Evolutionary conservation across 2,888 invertebrate genomes (phyloP).

Genomic region (Erynnis tages): DNA sequence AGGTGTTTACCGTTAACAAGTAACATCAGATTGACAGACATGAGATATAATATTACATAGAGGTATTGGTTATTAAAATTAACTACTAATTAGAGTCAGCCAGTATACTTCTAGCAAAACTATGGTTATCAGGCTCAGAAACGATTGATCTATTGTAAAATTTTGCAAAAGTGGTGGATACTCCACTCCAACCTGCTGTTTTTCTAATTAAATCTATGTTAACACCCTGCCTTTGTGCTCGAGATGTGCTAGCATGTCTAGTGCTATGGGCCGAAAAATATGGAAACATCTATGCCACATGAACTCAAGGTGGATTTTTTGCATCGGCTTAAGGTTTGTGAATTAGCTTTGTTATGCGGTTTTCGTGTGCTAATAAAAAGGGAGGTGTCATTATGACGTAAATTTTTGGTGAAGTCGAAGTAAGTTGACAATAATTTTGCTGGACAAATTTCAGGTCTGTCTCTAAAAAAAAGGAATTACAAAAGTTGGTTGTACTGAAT

Average conservation of each 20-base stretch:
- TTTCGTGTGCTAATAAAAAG: background rate
- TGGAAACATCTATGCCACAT: background rate
- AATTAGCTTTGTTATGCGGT: background rate
- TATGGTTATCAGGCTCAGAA: no score
- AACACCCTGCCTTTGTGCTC: background rate
- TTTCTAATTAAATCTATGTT: background rate
- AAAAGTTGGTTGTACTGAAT: background rate
- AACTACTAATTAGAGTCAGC: no score
- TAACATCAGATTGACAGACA: no score
- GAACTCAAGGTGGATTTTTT: background rate
- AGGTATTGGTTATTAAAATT: no score
- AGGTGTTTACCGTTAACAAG: no score
- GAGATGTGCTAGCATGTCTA: background rate
- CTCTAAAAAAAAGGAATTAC: slow-evolving; percentile 23
- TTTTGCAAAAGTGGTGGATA: background rate
- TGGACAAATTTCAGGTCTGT: slow-evolving; percentile 25
- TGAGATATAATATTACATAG: no score
- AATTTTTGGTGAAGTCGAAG: slow-evolving; percentile 1
- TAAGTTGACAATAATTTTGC: slow-evolving; percentile 12
- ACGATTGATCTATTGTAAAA: background rate
- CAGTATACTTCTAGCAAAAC: no score
- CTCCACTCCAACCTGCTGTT: background rate
- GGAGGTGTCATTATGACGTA: slow-evolving; percentile 1
- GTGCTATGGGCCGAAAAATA: slow-evolving; percentile 5
- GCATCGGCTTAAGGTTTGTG: background rate